Evolutionary conservation across 2,797 vertebrate species (phyloP).

Genomic region (Hippoglossus hippoglossus): DNA sequence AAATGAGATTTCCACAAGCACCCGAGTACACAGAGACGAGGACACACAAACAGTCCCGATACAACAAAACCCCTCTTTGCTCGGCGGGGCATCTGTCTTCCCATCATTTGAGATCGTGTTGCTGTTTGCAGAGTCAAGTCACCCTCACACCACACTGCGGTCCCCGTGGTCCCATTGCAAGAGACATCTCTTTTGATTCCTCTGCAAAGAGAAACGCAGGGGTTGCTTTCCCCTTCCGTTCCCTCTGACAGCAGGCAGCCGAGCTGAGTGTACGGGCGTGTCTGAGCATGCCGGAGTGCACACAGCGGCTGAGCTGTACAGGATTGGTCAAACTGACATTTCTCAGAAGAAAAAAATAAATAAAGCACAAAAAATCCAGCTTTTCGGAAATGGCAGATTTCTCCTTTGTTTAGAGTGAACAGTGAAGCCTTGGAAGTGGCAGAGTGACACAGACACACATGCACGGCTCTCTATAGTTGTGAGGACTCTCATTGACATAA

Average conservation of each 20-base stretch:
- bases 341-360: background rate
- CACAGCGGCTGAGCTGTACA: constrained; percentile 23
- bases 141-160: constrained; percentile 40
- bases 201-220: constrained; percentile 48
- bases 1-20: constrained; percentile 19
- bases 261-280: constrained; percentile 35
- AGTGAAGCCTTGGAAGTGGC: no score
- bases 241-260: constrained; percentile 47
- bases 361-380: background rate
- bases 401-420: background rate
- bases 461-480: no score
- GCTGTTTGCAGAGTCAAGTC: constrained; percentile 61
- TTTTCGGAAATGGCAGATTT: constrained; percentile 19
- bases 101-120: constrained; percentile 55
- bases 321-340: constrained; percentile 36
- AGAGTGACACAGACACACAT: no score
- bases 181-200: constrained; percentile 55
- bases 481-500: no score
- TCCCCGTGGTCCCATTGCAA: constrained; percentile 49
- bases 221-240: constrained; percentile 49
- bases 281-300: constrained; percentile 35
- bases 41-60: constrained; percentile 22
- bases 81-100: constrained; percentile 55
- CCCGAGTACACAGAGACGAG: constrained; percentile 12
- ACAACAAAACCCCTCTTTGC: constrained; percentile 20